Evolutionary conservation across 2,113 vertebrate genomes (phyloP).

Genomic region (Bubalus kerabau): DNA sequence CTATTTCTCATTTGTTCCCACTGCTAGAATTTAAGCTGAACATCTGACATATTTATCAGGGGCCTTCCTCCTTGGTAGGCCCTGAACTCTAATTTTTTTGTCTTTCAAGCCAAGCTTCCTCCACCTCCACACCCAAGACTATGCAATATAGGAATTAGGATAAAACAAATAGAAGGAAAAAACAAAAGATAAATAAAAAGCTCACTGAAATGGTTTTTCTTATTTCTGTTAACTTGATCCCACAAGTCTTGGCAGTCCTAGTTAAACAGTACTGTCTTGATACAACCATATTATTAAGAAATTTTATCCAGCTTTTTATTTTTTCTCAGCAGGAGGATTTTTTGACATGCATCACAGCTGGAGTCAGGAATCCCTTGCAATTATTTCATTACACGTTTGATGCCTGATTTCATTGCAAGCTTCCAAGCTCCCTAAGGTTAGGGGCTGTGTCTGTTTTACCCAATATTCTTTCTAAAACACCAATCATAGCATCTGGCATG

Average conservation of each 20-base stretch:
- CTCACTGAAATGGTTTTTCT: neutral
- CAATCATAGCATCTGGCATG: neutral
- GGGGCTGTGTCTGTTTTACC: neutral
- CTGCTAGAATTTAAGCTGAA: neutral
- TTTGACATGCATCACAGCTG: neutral
- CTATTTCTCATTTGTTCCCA: neutral
- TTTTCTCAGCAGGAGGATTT: neutral
- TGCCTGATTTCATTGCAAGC: neutral
- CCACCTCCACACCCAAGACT: neutral
- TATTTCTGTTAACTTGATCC: neutral
- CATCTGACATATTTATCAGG: neutral
- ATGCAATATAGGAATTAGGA: neutral
- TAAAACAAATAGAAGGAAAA: neutral
- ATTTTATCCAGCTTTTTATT: neutral
- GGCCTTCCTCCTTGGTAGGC: neutral
- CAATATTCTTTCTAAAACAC: neutral
- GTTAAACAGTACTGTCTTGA: neutral
- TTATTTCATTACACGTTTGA: slow-evolving; percentile 8
- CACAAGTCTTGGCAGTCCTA: neutral
- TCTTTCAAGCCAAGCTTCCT: neutral
- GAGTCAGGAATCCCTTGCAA: neutral
- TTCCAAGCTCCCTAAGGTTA: neutral
- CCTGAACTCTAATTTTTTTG: neutral
- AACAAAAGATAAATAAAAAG: neutral
- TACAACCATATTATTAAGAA: neutral